A percentile compares a stretch with the other conserved stretches of the same genome.
Evolutionary conservation across 2,888 invertebrate species (phyloP).

Genomic region (Cistogaster globosa): DNA sequence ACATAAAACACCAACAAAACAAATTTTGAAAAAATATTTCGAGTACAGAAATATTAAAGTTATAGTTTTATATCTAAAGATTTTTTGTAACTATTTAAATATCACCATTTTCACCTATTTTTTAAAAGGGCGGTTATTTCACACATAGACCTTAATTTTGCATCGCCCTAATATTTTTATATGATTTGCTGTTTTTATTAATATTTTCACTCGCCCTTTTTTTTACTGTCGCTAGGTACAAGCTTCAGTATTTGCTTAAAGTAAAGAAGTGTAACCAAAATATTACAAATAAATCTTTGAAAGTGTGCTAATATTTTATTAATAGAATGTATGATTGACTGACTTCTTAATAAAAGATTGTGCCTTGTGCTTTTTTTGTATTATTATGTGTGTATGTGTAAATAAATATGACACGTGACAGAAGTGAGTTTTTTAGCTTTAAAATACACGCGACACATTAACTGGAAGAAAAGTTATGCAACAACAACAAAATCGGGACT

Average conservation of each 20-base stretch:
- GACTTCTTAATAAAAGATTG: conserved; percentile 33
- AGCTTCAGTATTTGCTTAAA: no score
- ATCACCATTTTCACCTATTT: no score
- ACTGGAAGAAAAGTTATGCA: conserved; percentile 16
- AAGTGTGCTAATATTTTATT: conserved; percentile 26
- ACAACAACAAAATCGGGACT: not conserved
- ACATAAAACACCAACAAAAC: no score
- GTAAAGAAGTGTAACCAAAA: conserved; percentile 61
- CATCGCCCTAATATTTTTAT: no score
- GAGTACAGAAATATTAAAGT: no score
- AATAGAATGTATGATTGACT: conserved; percentile 42
- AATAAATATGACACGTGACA: conserved; percentile 71
- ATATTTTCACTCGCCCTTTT: not conserved
- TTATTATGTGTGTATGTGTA: conserved; percentile 17
- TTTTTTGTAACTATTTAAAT: no score
- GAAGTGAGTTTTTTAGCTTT: conserved; percentile 57
- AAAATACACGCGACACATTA: conserved; percentile 66
- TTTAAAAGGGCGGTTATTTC: no score
- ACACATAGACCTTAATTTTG: no score
- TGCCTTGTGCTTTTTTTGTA: conserved; percentile 22
- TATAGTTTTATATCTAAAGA: no score
- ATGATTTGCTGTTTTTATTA: no score
- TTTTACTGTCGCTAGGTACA: conserved; percentile 5
- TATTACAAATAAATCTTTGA: conserved; percentile 39
- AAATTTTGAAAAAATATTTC: no score